phyloP scores from a whole-genome alignment of 2,797 vertebrate species.

The Muscicapa comitata region DNA sequence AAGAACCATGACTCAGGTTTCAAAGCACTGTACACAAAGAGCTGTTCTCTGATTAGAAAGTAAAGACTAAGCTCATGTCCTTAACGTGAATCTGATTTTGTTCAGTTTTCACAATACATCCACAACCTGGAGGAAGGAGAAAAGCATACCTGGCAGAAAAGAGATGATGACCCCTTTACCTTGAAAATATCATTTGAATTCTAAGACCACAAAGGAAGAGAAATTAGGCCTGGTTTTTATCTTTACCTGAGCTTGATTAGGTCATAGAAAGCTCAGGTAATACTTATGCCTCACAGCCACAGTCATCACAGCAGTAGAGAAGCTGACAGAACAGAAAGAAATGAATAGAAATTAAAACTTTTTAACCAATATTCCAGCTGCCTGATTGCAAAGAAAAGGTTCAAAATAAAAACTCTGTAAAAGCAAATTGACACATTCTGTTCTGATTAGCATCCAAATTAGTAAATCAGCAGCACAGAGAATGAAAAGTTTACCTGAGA shows the following conservation, averaged over 20 bases:
- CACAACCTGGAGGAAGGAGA: background rate
- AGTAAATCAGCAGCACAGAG: constrained; percentile 7
- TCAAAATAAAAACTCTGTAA: constrained; percentile 4
- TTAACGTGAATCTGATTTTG: background rate
- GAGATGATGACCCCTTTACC: background rate
- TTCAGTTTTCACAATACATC: constrained; percentile 18
- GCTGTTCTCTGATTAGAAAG: constrained; percentile 22
- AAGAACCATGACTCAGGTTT: background rate
- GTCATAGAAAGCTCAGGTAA: constrained; percentile 54
- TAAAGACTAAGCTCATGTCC: background rate
- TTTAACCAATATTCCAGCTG: constrained; percentile 55
- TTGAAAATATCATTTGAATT: constrained; percentile 51
- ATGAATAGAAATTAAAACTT: constrained; percentile 59
- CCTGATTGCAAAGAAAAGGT: constrained; percentile 48
- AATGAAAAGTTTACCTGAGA: constrained; percentile 1
- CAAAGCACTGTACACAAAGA: background rate
- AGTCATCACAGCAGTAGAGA: constrained; percentile 52
- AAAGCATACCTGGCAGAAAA: constrained; percentile 11
- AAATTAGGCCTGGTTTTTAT: constrained; percentile 58
- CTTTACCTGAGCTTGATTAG: constrained; percentile 61
- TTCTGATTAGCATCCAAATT: constrained; percentile 63
- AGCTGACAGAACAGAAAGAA: constrained; percentile 34
- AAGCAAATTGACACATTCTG: background rate
- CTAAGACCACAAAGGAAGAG: constrained; percentile 25
- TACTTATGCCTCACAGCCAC: constrained; percentile 22